phyloP scores from a whole-genome alignment of 2,797 vertebrate species.

The Ibycter americanus region DNA sequence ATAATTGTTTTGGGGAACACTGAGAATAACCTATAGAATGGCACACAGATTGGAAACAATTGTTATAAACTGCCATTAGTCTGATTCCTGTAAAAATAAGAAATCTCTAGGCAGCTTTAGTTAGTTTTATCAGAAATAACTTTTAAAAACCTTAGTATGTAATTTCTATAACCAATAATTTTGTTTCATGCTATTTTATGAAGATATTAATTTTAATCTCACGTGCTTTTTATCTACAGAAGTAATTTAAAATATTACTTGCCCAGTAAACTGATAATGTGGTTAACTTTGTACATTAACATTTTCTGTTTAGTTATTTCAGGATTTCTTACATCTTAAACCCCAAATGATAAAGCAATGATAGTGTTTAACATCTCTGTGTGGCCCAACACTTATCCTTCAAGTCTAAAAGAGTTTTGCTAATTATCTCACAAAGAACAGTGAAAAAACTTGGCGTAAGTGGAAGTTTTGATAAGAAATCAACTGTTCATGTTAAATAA shows the following conservation, averaged over 20 bases:
- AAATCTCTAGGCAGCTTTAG: not conserved
- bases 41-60: not conserved
- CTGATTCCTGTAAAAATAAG: not conserved
- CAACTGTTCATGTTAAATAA: not conserved
- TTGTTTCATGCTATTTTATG: not conserved
- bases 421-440: not conserved
- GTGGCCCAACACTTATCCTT: not conserved
- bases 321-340: not conserved
- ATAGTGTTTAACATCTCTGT: not conserved
- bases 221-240: not conserved
- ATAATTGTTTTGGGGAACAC: not conserved
- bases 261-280: not conserved
- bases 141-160: not conserved
- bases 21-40: not conserved
- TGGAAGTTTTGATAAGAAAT: not conserved
- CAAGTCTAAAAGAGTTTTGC: not conserved
- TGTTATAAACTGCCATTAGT: not conserved
- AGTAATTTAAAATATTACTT: not conserved
- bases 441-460: not conserved
- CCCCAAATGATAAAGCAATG: not conserved
- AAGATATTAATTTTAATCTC: not conserved
- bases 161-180: not conserved
- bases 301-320: not conserved
- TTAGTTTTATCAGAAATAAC: not conserved
- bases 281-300: not conserved